Evolutionary conservation across 2,888 invertebrate species (phyloP), one percentile per base, ranked within the genome.

Genomic region (Sipha maydis): DNA sequence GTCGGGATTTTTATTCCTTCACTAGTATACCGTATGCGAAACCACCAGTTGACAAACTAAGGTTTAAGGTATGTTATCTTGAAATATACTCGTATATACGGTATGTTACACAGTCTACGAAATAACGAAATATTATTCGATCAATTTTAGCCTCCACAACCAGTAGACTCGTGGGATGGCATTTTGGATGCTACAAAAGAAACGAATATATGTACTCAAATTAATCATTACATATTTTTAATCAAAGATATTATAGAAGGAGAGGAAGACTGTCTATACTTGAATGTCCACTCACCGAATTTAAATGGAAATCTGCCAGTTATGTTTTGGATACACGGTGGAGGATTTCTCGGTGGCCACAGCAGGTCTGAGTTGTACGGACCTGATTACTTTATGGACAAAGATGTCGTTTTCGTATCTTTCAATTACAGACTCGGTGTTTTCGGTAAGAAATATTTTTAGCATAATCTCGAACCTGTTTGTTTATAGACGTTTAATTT

Each of bases 1-100:
- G 92, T 4, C 90, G 89, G 3, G 89, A 90, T 38, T 92, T 91
- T 89, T 90, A 91, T 17, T 91, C 91, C 34, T 92, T 92, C 78
- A 90, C 90, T 69, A 92, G 92, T 1, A 92, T 92, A 85, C 92
- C 92, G 0, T 92, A 91, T 83, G 92, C 92, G 8, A 91, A 91
- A 69, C 92, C 92, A 5, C 92, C 92, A 2, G 61, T 92, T 19
- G 92, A 91, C 0, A 89, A 91, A 11, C 91, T 92, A 0, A 91
- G 92, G 90, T 92, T 92, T 82, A 91, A 91, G 91, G 92, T 92
- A n/a, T 41, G 3, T 41, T 41, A n/a, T n/a, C 7, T 25, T 14
- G 31, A 14, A 11, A 14, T 71, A 11, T 7, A 38, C n/a, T n/a
- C n/a, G n/a, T n/a, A n/a, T n/a, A n/a, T n/a, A n/a, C n/a, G n/a